Percentiles rank a stretch among this genome's conserved stretches.
phyloP scores from a whole-genome alignment of 2,888 invertebrate species.

The Frankliniella intonsa region DNA sequence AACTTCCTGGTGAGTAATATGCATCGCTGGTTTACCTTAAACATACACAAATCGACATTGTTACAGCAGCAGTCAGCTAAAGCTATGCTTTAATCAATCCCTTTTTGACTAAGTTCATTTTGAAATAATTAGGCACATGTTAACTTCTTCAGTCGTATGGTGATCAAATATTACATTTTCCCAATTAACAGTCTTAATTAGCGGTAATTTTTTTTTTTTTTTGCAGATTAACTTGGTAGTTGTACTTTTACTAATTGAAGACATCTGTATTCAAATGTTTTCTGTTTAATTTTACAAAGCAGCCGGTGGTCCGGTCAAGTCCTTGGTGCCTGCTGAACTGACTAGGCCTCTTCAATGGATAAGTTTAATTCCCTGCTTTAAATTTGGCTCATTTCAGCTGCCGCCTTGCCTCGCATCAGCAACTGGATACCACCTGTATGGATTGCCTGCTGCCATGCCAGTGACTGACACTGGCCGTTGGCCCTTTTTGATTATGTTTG shows the following conservation, averaged over 20 bases:
- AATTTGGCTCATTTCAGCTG: not conserved
- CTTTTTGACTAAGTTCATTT: not conserved
- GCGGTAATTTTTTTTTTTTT: not conserved
- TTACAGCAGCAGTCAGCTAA: not conserved
- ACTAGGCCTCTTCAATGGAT: not conserved
- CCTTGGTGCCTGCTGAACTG: conserved; percentile 23
- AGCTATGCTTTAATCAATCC: not conserved
- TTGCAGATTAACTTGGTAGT: not conserved
- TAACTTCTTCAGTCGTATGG: conserved; percentile 3
- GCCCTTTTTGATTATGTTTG: conserved; percentile 35
- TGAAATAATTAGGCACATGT: conserved; percentile 24
- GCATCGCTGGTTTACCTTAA: not conserved
- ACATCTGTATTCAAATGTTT: not conserved
- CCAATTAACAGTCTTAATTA: not conserved
- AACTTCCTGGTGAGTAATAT: conserved; percentile 54
- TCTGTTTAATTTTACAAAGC: conserved; percentile 14
- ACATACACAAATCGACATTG: not conserved
- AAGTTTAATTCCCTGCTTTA: too few relatives aligned
- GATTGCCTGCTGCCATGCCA: conserved; percentile 32
- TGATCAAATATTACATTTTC: not conserved
- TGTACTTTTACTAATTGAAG: not conserved
- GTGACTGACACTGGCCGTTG: conserved; percentile 19
- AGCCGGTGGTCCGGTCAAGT: conserved; percentile 23
- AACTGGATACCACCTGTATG: not conserved
- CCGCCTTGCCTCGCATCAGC: not conserved